Conservation (phyloP, 2,888 invertebrate genomes). For the Ametastegia equiseti region DNA sequence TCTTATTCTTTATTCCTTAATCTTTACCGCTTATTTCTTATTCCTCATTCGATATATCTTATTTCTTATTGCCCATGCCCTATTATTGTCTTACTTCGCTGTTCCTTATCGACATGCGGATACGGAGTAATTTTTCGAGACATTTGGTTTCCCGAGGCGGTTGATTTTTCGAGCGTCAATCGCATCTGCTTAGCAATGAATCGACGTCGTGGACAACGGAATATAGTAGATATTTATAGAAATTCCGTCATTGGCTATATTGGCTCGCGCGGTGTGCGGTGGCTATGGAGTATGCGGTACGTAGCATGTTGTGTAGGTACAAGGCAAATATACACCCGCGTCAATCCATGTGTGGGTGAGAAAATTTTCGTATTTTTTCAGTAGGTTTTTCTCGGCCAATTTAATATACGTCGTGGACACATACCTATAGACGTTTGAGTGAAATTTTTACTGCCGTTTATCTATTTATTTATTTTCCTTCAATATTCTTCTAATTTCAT, state of each 20-base stretch:
- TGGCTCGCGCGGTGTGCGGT: slow-evolving; percentile 8
- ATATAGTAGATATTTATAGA: slow-evolving; percentile 43
- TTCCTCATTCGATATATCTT: too few species aligned
- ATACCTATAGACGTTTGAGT: too few species aligned
- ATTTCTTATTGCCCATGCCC: not conserved
- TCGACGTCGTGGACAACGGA: slow-evolving; percentile 25
- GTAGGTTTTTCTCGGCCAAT: not conserved
- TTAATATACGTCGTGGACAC: too few species aligned
- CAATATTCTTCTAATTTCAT: too few species aligned
- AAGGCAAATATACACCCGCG: slow-evolving; percentile 8
- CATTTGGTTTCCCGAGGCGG: not conserved
- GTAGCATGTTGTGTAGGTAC: not conserved
- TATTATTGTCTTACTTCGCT: not conserved
- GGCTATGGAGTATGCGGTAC: slow-evolving; percentile 3
- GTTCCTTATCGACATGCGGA: not conserved
- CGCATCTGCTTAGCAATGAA: slow-evolving; percentile 36
- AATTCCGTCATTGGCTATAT: slow-evolving; percentile 37
- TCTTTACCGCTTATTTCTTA: too few species aligned
- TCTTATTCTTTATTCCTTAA: too few species aligned
- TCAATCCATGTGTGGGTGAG: not conserved
- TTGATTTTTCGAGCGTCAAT: not conserved
- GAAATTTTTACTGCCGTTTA: too few species aligned
- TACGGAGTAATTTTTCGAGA: not conserved
- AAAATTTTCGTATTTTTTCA: not conserved
- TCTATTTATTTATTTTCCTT: too few species aligned